Base-by-base conservation (phyloP, 2,888 invertebrate genomes). In the Biston betularia region DNA sequence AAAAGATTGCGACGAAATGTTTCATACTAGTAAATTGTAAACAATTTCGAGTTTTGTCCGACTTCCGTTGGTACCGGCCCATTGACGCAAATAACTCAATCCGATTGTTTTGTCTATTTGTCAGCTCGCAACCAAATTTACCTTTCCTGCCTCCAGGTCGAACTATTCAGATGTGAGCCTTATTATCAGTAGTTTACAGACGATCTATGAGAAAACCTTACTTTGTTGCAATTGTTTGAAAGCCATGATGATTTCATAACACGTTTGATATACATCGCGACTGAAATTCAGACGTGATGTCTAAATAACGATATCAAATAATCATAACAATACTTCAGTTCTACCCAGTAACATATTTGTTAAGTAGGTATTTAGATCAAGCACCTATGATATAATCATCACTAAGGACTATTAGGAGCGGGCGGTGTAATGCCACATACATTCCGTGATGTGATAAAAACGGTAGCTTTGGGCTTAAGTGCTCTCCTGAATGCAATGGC, bases 81-180 rank as follows among this genome's bases (percentile, higher is more conserved):
- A n/a, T 40, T 42, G 53, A 59, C 54, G 55, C 48, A 44, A 55
- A 62, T 71, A 71, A 77, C 76, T 77, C 79, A 70, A 70, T 70
- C 62, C 63, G 68, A 69, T 70, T 79, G 78, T 80, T 77, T 75
- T 77, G 79, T 79, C 78, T 76, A 71, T 77, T 68, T 63, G 57
- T 72, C 65, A 58, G 62, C 12, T 68, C 58, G 44, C 61, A n/a
- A 52, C 44, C 42, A 55, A 49, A 55, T 38, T 42, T 59, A 54
- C 44, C 42, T 50, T 42, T 35, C 42, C 24, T n/a, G 44, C 10
- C 44, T 42, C 14, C 12, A 44, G 48, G 42, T 4, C 45, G 24
- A 10, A 6, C 11, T 54, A 55, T 11, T 4, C 45, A 1, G 14
- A 52, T 40, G 10, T 38, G 6, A 35, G 54, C 24, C 48, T 59